Conservation (phyloP, 1,140 invertebrate genomes). For the Panagrolaimus sp. region DNA sequence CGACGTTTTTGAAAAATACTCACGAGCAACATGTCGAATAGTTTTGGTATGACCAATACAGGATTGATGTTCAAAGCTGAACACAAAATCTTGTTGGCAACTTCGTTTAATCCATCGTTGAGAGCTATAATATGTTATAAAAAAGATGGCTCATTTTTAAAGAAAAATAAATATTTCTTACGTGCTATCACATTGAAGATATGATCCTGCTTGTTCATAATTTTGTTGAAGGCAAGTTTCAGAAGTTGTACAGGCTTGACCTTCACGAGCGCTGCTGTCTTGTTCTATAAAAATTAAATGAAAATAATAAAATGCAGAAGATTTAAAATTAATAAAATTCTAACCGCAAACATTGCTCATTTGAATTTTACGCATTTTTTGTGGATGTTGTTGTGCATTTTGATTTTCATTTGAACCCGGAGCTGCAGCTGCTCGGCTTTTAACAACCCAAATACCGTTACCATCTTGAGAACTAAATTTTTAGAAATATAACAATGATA, state of each 20-base stretch:
- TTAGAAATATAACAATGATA: background rate
- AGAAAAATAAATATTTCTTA: constrained; percentile 23
- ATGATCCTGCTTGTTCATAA: constrained; percentile 35
- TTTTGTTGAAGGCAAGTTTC: constrained; percentile 55
- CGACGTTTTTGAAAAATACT: background rate
- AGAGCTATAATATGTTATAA: constrained; percentile 18
- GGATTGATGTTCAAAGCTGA: constrained; percentile 55
- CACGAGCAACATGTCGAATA: constrained; percentile 21
- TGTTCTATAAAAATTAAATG: constrained; percentile 36
- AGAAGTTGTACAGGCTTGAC: constrained; percentile 34
- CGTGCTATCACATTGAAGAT: constrained; percentile 54
- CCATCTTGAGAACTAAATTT: constrained; percentile 41
- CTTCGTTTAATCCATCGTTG: constrained; percentile 51
- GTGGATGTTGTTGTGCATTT: constrained; percentile 31
- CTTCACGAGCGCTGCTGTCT: constrained; percentile 47
- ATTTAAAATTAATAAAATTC: constrained; percentile 18
- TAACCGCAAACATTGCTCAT: constrained; percentile 40
- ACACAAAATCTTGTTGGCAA: constrained; percentile 49
- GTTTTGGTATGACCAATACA: constrained; percentile 44
- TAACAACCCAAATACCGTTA: constrained; percentile 57
- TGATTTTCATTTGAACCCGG: background rate
- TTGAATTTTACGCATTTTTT: constrained; percentile 34
- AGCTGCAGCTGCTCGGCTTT: constrained; percentile 29
- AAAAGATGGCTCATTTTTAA: too few relatives aligned
- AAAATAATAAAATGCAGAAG: background rate